These are phyloP conservation scores for Macrotis lagotis DNA, from an alignment of 2,113 vertebrate genomes.

Conservation along the genomic window DNA sequence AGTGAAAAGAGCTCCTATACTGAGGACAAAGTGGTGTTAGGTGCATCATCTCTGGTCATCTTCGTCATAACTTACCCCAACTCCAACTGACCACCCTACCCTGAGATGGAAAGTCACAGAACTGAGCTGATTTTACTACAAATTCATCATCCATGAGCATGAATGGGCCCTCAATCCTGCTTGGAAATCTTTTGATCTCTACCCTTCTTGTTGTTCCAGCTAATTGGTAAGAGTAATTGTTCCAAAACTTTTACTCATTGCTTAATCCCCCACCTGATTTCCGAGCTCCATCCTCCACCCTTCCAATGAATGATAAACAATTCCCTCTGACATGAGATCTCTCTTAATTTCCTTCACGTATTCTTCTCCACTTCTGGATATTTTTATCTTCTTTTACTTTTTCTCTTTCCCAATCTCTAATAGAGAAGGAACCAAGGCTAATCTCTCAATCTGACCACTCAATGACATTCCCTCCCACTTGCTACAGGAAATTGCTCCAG, in stretches of 20 bases:
- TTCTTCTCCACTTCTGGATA: neutral
- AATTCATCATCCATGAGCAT: neutral
- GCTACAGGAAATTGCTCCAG: neutral
- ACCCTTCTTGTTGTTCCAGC: neutral
- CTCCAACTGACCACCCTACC: neutral
- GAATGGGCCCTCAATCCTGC: neutral
- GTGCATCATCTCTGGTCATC: no score
- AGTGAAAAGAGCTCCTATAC: neutral
- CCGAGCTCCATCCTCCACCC: neutral
- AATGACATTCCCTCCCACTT: neutral
- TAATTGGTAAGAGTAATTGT: neutral
- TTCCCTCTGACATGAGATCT: neutral
- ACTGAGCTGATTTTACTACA: neutral
- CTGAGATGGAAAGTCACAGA: no score
- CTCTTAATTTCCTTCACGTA: neutral
- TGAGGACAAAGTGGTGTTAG: neutral
- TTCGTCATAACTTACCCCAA: neutral
- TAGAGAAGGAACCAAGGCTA: neutral
- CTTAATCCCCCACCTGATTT: neutral
- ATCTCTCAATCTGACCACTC: neutral
- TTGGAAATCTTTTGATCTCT: neutral
- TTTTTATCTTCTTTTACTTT: neutral
- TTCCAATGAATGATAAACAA: neutral
- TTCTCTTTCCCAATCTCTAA: neutral
- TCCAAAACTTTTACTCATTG: neutral